Base-by-base conservation (phyloP, 2,113 vertebrate species). In the Electrona antarctica region DNA sequence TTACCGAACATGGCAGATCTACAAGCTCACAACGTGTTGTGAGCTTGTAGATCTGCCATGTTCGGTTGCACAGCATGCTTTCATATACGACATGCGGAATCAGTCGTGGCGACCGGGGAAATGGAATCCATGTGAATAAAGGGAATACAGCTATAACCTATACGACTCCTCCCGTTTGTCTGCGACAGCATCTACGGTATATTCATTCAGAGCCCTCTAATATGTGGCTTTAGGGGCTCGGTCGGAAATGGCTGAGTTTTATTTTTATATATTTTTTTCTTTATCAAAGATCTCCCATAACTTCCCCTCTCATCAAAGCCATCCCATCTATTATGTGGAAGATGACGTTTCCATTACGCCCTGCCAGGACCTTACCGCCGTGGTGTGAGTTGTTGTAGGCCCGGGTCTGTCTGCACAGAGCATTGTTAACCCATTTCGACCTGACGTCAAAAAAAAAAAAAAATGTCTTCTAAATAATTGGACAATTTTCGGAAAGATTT, bases 291-390 rank as follows among this genome's bases (percentile, higher is more conserved):
- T 79, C 71, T 82, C 74, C 82, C 84, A 86, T 84, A 85, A 89
- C 87, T 87, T 83, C 81, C 77, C 72, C 79, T 88, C 83, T 87
- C 88, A 89, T 88, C 84, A 85, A 80, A 81, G 77, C 79, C 15
- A 6, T 67, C 75, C 79, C 78, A 88, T 92, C 87, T 87, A 87
- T 92, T 89, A 91, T 88, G 83, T 77, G 60, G 78, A 74, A 85
- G 87, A 89, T 92, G 91, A 92, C 91, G 83, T 89, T 92, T 92
- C 90, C 90, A 92, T 92, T 92, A 92, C 80, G 80, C 82, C 86
- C 88, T 92, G 91, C 84, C 89, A 90, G 68, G 71, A 61, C 81
- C 89, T 88, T 84, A 89, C 86, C 76, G 90, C 87, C 56, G 82
- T 87, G 72, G 61, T 59, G 82, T 92, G 91, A 92, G 84, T 92